phyloP scores from a whole-genome alignment of 2,888 invertebrate species.

The Leptinotarsa juncta region DNA sequence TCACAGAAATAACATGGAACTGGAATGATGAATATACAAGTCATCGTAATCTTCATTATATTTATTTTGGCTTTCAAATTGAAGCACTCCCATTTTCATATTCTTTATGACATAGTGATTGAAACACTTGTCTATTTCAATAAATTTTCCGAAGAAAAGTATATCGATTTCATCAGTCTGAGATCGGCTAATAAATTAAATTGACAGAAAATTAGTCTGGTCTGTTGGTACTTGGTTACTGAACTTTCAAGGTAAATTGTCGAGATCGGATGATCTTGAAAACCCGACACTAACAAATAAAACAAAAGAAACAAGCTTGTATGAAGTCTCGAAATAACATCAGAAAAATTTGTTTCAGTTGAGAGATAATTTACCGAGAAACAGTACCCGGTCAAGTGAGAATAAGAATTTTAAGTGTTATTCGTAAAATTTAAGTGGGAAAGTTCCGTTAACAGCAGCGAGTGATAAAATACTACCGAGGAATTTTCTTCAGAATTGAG shows the following conservation, averaged over 20 bases:
- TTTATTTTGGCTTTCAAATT: too few species aligned
- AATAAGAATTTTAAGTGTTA: conserved; percentile 33
- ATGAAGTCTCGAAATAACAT: conserved; percentile 38
- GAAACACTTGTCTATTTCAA: background rate
- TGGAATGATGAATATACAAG: too few species aligned
- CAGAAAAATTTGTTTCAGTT: conserved; percentile 34
- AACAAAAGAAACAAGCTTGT: conserved; percentile 51
- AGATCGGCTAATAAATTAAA: conserved; percentile 32
- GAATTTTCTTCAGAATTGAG: background rate
- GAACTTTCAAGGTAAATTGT: conserved; percentile 63
- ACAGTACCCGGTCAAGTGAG: conserved; percentile 32
- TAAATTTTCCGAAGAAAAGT: background rate
- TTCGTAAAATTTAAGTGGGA: background rate
- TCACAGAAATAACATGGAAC: too few species aligned
- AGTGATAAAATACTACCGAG: background rate
- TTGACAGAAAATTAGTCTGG: conserved; percentile 29
- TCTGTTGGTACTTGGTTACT: conserved; percentile 59
- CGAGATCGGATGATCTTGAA: conserved; percentile 38
- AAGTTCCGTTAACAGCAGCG: background rate
- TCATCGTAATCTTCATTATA: too few species aligned
- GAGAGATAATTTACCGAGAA: conserved; percentile 33
- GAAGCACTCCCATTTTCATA: too few species aligned
- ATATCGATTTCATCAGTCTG: background rate
- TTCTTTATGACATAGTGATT: too few species aligned
- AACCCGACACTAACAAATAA: conserved; percentile 56